Evolutionary conservation across 2,113 vertebrate genomes (phyloP), one percentile per base, ranked within the genome.

Genomic region (Rhegmatorhina hoffmannsi): DNA sequence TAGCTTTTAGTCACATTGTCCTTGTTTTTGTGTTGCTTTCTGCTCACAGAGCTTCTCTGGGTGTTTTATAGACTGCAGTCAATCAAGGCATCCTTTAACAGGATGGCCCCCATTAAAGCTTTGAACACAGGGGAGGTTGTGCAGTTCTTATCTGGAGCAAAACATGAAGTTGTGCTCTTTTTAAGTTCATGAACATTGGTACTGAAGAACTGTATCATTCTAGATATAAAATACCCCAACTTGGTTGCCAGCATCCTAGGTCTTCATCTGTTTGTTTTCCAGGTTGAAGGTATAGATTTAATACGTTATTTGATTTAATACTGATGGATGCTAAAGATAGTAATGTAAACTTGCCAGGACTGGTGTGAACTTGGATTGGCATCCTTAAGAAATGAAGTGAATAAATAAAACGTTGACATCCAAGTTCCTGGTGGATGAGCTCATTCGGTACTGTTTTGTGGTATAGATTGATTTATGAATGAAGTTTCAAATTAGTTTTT

Each of bases 401-500:
- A 93, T 85, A 97, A 95, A 94, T 90, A 82, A 95, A 87, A 89
- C 73, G 66, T 94, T 95, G 87, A 85, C 84, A 63, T 85, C 70
- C 63, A 73, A 92, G 84, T 95, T 90, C 63, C 26, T 85, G 4
- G 3, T 7, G 59, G 63, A 85, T 95, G 90, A 97, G 87, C 82
- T 97, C 94, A 95, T 86, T 85, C 75, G 85, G 62, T 94, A 19
- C 82, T 85, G 31, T 3, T 85, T 86, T 89, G 70, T 89, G 75
- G 55, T 93, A 83, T 55, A 83, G 91, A 94, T 94, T 95, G 89
- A 92, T 95, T 94, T 95, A 95, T 94, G 89, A 95, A 85, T 89
- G 34, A 73, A 87, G 55, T 33, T 82, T 83, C n/a, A 87, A 63
- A 80, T 73, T 58, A 66, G 62, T 77, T 92, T 76, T 74, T 77